Conservation (phyloP, 2,888 invertebrate species). For the Pristionchus japonicus region DNA sequence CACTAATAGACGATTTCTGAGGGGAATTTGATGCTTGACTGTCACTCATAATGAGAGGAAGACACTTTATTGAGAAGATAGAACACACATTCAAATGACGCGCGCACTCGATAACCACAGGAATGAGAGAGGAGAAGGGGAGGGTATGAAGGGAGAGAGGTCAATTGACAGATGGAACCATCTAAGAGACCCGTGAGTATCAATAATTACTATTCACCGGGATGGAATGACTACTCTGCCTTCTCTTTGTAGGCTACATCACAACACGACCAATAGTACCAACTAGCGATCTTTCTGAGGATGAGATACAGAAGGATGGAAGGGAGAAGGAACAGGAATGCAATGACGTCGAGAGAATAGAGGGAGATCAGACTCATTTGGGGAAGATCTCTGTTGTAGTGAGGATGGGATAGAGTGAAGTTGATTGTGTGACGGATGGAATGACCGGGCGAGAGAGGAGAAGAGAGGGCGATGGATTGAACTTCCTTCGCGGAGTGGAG, state of each 20-base stretch:
- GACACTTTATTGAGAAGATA: neutral
- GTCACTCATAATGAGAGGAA: neutral
- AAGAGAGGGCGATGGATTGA: neutral
- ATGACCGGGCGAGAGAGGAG: neutral
- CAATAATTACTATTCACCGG: neutral
- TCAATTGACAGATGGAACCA: constrained; percentile 18
- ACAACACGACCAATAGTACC: constrained; percentile 40
- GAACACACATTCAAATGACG: constrained; percentile 14
- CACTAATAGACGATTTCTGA: constrained; percentile 28
- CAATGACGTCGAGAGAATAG: constrained; percentile 31
- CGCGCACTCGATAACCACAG: constrained; percentile 27
- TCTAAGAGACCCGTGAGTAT: constrained; percentile 13
- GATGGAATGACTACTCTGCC: neutral
- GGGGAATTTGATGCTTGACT: constrained; percentile 41
- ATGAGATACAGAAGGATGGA: neutral
- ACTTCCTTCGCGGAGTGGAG: neutral
- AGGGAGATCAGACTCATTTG: neutral
- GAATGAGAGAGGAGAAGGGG: neutral
- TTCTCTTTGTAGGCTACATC: constrained; percentile 36
- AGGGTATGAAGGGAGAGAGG: neutral
- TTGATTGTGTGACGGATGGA: constrained; percentile 16
- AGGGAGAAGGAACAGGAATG: neutral
- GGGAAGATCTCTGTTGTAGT: constrained; percentile 22
- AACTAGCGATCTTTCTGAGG: neutral
- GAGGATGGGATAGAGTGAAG: constrained; percentile 38